A percentile compares a stretch with the other conserved stretches of the same genome.
Conservation (phyloP, 2,113 vertebrate species). For the Tapirus terrestris region DNA sequence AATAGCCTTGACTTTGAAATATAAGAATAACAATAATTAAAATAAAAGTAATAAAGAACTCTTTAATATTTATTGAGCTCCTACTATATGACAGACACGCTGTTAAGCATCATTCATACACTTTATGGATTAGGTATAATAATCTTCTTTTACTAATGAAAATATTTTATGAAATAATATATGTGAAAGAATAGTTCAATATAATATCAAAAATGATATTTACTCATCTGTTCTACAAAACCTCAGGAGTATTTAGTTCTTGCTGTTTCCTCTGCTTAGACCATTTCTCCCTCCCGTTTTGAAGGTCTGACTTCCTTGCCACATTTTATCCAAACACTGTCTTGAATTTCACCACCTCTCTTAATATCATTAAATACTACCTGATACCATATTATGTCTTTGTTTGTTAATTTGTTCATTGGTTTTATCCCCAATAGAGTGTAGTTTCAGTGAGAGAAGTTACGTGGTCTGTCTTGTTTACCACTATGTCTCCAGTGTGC, state of each 20-base stretch:
- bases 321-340: background rate
- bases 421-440: background rate
- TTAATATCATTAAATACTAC: background rate
- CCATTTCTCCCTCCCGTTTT: background rate
- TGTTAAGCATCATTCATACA: background rate
- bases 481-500: background rate
- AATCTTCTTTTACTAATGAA: background rate
- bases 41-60: background rate
- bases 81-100: background rate
- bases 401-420: background rate
- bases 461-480: background rate
- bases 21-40: background rate
- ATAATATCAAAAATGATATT: background rate
- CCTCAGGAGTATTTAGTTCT: background rate
- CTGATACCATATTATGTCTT: background rate
- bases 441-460: background rate
- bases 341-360: background rate
- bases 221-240: background rate
- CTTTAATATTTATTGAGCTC: background rate
- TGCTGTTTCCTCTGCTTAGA: background rate
- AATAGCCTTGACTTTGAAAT: background rate
- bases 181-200: background rate
- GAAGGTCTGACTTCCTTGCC: background rate
- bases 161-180: background rate
- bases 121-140: background rate